These are phyloP conservation scores for Phalloptychus januarius DNA, from an alignment of 2,797 vertebrate species.

Conservation along the genomic window DNA sequence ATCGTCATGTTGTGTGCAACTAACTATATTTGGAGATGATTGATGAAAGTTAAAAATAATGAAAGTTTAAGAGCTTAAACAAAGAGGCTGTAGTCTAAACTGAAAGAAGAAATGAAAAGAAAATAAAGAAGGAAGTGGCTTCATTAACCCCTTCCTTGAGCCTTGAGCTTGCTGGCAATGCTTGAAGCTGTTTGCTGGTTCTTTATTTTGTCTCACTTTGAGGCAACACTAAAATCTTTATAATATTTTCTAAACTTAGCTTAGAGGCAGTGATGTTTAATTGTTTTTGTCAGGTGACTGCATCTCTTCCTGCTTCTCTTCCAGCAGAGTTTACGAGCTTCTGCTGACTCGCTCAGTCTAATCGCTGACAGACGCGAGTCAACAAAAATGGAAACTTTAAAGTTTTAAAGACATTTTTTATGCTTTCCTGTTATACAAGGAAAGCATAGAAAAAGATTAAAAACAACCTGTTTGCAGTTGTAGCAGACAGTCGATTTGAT, in stretches of 20 bases:
- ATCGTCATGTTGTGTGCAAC: slow-evolving; percentile 4
- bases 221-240: slow-evolving; percentile 15
- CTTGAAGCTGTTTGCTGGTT: slow-evolving; percentile 6
- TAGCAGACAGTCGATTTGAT: neutral
- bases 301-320: slow-evolving; percentile 36
- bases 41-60: slow-evolving; percentile 21
- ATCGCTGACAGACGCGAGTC: slow-evolving; percentile 15
- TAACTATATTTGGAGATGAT: slow-evolving; percentile 12
- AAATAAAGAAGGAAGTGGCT: slow-evolving; percentile 56
- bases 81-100: slow-evolving; percentile 18
- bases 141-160: slow-evolving; percentile 36
- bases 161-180: slow-evolving; percentile 26
- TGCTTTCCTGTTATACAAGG: slow-evolving; percentile 1
- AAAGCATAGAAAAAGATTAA: neutral
- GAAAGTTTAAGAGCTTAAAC: slow-evolving; percentile 22
- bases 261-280: neutral
- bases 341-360: slow-evolving; percentile 33
- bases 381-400: slow-evolving; percentile 18
- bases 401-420: slow-evolving; percentile 8
- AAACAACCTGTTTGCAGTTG: neutral
- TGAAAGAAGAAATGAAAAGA: slow-evolving; percentile 68
- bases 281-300: slow-evolving; percentile 52
- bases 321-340: slow-evolving; percentile 33
- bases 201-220: slow-evolving; percentile 3
- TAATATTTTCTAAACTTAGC: slow-evolving; percentile 5